Base-by-base conservation (phyloP, 1,140 invertebrate genomes). In the Drosophila bocki region DNA sequence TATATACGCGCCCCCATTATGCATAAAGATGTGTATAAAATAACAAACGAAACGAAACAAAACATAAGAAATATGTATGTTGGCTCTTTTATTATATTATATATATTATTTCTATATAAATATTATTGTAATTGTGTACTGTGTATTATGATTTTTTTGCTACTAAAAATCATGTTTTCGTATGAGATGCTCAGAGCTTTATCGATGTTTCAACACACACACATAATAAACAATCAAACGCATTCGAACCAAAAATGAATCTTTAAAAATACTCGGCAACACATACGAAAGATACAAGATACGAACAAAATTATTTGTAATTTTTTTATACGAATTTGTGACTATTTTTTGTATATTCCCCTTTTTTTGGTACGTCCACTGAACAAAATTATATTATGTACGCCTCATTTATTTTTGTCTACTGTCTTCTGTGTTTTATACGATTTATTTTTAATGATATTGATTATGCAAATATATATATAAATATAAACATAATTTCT, bases 381-480 rank as follows among this genome's bases (percentile, higher is more conserved):
- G 39, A 79, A 80, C 56, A 79, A 81, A 82, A 81, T 81, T 79
- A 60, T 67, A 81, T 81, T 79, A 68, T 67, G 60, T 69, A 58
- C 42, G 53, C 51, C 68, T 76, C 82, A 60, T 65, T 75, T 68
- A 56, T 71, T 61, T 61, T 76, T 72, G 33, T 77, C 51, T 19
- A 64, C 67, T 48, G 57, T 75, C 67, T 68, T 26, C 19, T 77
- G 69, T 68, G 58, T 69, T 69, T 65, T 76, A 75, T 85, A 80
- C 71, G 58, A 82, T 57, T 74, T 82, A 83, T 47, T 78, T 56
- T 82, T 59, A 68, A 76, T 80, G 71, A 86, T 79, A 82, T 70
- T 77, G 78, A 88, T 88, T 88, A 88, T 80, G 80, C 77, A 88
- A 84, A 87, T 87, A 87, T 80, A 82, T 78, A 80, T 70, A 88